phyloP scores from a whole-genome alignment of 2,888 invertebrate genomes.

The Pristionchus mayeri region DNA sequence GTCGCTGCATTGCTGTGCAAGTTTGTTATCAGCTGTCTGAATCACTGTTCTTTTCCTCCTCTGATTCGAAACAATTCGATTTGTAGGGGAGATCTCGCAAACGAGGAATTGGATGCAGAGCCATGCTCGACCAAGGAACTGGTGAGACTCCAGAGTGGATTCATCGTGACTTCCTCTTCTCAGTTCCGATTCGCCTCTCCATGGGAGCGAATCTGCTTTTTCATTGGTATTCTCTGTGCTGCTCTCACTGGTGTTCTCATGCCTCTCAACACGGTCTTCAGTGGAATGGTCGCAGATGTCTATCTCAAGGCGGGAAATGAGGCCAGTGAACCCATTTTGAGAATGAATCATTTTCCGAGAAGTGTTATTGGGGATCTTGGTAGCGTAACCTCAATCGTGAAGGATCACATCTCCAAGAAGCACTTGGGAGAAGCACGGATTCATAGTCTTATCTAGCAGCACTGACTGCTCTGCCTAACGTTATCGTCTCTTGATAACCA shows the following conservation, averaged over 20 bases:
- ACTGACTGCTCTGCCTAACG: too few species aligned
- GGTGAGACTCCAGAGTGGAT: not conserved
- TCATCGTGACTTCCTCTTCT: not conserved
- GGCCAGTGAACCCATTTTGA: not conserved
- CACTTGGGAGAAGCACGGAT: too few species aligned
- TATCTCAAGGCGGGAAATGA: slow-evolving; percentile 45
- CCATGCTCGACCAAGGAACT: slow-evolving; percentile 6
- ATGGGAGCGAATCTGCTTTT: not conserved
- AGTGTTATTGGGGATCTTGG: too few species aligned
- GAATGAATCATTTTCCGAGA: too few species aligned
- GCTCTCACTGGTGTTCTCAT: slow-evolving; percentile 16
- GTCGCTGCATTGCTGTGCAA: slow-evolving; percentile 9
- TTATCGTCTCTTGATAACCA: too few species aligned
- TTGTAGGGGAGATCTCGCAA: not conserved
- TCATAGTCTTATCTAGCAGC: too few species aligned
- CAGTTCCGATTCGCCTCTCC: slow-evolving; percentile 45
- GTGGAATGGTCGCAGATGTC: slow-evolving; percentile 35
- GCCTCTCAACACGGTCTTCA: slow-evolving; percentile 9
- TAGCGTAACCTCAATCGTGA: not conserved
- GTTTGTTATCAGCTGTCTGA: not conserved
- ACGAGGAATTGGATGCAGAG: slow-evolving; percentile 8
- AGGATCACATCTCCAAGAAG: not conserved
- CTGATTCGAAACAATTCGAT: not conserved
- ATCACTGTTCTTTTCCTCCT: not conserved
- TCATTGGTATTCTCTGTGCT: slow-evolving; percentile 8